phyloP scores from a whole-genome alignment of 1,140 invertebrate species.

The Trichoplusia ni region DNA sequence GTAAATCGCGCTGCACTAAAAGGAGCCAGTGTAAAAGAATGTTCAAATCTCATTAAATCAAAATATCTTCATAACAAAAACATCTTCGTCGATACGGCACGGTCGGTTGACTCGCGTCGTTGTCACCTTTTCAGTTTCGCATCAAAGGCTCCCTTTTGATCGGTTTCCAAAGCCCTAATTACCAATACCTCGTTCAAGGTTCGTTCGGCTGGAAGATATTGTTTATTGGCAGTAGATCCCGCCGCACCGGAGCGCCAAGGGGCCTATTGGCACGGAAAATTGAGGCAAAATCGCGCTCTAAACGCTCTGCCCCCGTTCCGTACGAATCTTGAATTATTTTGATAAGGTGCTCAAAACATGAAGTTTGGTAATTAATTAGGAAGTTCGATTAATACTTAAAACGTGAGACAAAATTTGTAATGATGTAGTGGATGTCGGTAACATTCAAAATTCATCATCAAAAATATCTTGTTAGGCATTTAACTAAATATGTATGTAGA shows the following conservation, averaged over 20 bases:
- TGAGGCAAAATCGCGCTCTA: conserved; percentile 68
- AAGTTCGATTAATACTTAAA: conserved; percentile 10
- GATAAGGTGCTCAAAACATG: conserved; percentile 29
- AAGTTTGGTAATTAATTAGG: conserved; percentile 23
- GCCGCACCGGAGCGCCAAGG: conserved; percentile 47
- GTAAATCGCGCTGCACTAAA: no score
- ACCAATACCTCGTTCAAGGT: conserved; percentile 66
- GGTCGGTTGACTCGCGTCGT: conserved; percentile 48
- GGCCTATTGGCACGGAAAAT: conserved; percentile 73
- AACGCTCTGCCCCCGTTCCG: conserved; percentile 51
- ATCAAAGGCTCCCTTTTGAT: conserved; percentile 73
- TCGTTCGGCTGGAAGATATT: conserved; percentile 73
- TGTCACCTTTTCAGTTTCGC: conserved; percentile 74
- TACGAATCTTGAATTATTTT: conserved; percentile 58
- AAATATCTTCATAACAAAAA: not conserved
- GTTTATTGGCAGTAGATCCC: conserved; percentile 76
- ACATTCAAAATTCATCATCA: not conserved
- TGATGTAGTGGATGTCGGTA: not conserved
- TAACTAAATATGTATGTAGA: no score
- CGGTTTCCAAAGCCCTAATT: conserved; percentile 76
- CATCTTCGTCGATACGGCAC: conserved; percentile 32
- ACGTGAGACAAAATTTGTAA: conserved; percentile 7
- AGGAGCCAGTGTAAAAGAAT: not conserved
- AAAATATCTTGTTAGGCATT: not conserved
- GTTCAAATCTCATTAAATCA: not conserved